Percentiles rank a stretch among this genome's conserved stretches.
phyloP scores from a whole-genome alignment of 2,113 vertebrate species.

The Hiodon tergisus region DNA sequence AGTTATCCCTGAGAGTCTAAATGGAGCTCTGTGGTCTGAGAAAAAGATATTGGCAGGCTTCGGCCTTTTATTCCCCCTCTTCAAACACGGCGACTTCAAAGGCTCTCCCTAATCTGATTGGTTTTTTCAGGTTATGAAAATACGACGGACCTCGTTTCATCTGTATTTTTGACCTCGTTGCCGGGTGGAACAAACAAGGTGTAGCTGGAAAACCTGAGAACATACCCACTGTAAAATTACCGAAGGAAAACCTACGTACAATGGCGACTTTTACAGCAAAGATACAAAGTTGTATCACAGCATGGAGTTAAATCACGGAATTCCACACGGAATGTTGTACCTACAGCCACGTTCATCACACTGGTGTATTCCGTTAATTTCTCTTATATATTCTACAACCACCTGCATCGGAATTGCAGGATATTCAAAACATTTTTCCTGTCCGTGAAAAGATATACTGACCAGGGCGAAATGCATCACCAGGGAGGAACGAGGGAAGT shows the following conservation, averaged over 20 bases:
- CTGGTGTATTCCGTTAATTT: background rate
- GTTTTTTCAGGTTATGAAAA: slow-evolving; percentile 28
- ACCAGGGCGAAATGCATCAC: slow-evolving; percentile 22
- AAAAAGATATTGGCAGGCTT: slow-evolving; percentile 29
- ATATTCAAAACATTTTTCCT: slow-evolving; percentile 29
- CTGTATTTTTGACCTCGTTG: slow-evolving; percentile 7
- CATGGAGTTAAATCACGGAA: background rate
- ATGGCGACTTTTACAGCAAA: too few relatives aligned
- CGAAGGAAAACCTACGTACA: background rate
- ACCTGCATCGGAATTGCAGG: background rate
- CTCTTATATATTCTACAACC: background rate
- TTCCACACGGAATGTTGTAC: background rate
- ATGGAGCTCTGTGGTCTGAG: slow-evolving; percentile 34
- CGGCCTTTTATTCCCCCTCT: slow-evolving; percentile 28
- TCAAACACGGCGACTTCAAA: slow-evolving; percentile 38
- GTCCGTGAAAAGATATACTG: background rate
- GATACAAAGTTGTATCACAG: background rate
- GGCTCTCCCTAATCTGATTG: slow-evolving; percentile 35
- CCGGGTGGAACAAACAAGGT: background rate
- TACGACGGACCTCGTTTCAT: slow-evolving; percentile 19
- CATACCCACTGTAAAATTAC: background rate
- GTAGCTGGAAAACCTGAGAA: background rate
- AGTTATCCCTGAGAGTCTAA: slow-evolving; percentile 40
- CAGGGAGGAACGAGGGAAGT: slow-evolving; percentile 17
- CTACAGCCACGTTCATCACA: background rate